Percentiles rank a stretch among this genome's conserved stretches.
These are phyloP conservation scores for Tipula vernalis DNA, from an alignment of 2,888 invertebrate species.

Conservation along the genomic window DNA sequence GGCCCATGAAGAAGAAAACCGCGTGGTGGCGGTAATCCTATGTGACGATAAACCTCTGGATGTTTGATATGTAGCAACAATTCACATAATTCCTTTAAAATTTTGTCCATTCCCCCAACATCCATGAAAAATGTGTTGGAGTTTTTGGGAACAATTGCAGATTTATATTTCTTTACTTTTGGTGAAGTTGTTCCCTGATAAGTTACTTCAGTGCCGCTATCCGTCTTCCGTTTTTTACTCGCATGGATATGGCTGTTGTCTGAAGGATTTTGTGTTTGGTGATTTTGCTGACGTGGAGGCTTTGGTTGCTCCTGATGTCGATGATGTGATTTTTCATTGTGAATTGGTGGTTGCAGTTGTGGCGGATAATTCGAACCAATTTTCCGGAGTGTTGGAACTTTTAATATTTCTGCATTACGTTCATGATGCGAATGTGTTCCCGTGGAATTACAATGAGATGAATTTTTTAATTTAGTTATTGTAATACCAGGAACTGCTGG, in stretches of 20 bases:
- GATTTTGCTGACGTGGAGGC: conserved; percentile 27
- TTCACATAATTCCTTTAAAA: conserved; percentile 57
- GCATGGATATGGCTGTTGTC: background rate
- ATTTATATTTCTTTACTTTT: conserved; percentile 13
- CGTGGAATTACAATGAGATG: background rate
- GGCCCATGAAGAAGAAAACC: conserved; percentile 92
- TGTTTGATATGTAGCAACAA: conserved; percentile 76
- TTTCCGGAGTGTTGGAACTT: background rate
- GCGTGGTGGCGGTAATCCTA: conserved; percentile 78
- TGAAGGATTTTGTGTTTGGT: conserved; percentile 19
- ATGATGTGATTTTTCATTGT: background rate
- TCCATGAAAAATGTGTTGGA: conserved; percentile 33
- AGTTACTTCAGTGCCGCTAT: conserved; percentile 20
- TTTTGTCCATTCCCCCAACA: conserved; percentile 69
- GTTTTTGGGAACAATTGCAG: conserved; percentile 12
- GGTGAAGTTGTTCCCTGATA: conserved; percentile 14
- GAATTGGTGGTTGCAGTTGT: background rate
- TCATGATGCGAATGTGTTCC: background rate
- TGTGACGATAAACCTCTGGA: conserved; percentile 72
- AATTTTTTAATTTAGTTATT: conserved; percentile 6
- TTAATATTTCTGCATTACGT: background rate
- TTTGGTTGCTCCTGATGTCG: background rate
- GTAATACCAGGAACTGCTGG: background rate
- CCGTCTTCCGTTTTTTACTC: conserved; percentile 17
- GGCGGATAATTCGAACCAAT: background rate